Evolutionary conservation across 2,113 vertebrate genomes (phyloP).

Genomic region (Dicerorhinus sumatrensis): DNA sequence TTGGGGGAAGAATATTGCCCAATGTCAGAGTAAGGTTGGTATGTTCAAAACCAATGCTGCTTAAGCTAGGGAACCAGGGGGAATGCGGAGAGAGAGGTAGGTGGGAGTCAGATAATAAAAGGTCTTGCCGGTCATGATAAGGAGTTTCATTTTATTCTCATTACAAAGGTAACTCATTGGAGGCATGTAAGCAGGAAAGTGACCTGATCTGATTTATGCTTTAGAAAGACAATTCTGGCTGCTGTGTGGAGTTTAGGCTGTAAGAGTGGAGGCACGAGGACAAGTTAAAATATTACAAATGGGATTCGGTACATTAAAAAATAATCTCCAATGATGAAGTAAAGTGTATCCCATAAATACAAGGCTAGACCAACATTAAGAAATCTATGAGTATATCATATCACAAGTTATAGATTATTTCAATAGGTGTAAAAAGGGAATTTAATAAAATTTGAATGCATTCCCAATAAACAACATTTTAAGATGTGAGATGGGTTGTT

Average conservation of each 20-base stretch:
- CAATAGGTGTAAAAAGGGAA: not conserved
- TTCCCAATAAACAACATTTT: conserved; percentile 27
- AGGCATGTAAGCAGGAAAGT: not conserved
- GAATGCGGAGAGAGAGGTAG: not conserved
- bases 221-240: not conserved
- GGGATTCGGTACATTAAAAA: not conserved
- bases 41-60: not conserved
- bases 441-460: not conserved
- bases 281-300: conserved; percentile 2
- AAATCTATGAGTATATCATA: not conserved
- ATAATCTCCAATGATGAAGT: not conserved
- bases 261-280: not conserved
- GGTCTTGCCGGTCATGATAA: not conserved
- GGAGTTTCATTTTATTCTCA: not conserved
- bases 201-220: not conserved
- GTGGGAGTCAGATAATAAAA: not conserved
- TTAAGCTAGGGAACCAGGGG: not conserved
- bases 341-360: not conserved
- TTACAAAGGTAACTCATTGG: not conserved
- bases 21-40: not conserved
- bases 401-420: not conserved
- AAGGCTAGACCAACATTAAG: not conserved
- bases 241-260: not conserved
- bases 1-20: not conserved
- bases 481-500: not conserved